A percentile compares a stretch with the other conserved stretches of the same genome.
These are phyloP conservation scores for Pheosia gnoma DNA, from an alignment of 2,888 invertebrate species.

Conservation along the genomic window DNA sequence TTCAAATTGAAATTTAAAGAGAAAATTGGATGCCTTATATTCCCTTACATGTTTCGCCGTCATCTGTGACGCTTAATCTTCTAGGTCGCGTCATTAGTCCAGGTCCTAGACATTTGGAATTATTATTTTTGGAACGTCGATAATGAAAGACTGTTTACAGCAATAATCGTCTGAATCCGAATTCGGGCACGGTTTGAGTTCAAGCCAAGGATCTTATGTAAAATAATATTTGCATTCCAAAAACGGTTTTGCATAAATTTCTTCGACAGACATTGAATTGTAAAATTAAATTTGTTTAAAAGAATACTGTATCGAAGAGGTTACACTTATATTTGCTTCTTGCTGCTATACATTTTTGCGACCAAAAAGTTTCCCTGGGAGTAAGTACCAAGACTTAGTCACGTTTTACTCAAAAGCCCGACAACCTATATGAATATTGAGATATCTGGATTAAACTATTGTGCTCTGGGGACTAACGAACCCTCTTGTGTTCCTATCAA, in stretches of 20 bases:
- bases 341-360: no score
- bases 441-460: neutral
- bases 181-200: no score
- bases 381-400: neutral
- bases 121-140: slow-evolving; percentile 19
- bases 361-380: no score
- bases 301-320: no score
- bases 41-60: slow-evolving; percentile 89
- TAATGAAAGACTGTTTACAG: slow-evolving; percentile 8
- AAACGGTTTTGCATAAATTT: no score
- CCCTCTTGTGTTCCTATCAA: slow-evolving; percentile 35
- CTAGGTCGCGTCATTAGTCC: slow-evolving; percentile 83
- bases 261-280: no score
- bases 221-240: no score
- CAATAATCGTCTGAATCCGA: no score
- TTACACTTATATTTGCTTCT: no score
- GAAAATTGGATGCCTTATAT: slow-evolving; percentile 39
- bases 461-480: slow-evolving; percentile 38
- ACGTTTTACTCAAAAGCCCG: neutral
- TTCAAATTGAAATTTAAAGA: slow-evolving; percentile 9
- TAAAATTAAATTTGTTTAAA: no score
- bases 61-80: slow-evolving; percentile 88
- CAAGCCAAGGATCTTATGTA: no score
- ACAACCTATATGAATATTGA: neutral
- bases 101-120: slow-evolving; percentile 65